phyloP scores from a whole-genome alignment of 1,140 invertebrate genomes.

The Sitophilus oryzae region DNA sequence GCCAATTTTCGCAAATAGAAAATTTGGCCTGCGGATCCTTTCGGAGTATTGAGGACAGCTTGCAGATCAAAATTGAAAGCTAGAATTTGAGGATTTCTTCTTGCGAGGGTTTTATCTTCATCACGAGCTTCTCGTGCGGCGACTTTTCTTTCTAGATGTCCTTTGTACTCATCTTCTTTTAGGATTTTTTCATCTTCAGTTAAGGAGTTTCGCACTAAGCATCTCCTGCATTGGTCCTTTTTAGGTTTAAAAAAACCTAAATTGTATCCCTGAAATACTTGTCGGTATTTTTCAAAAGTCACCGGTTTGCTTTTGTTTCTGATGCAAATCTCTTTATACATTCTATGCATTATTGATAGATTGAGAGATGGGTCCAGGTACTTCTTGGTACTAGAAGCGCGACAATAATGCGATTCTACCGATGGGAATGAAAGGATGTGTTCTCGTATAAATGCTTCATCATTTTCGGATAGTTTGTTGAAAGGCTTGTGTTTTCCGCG shows the following conservation, averaged over 20 bases:
- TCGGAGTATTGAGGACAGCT: slow-evolving; percentile 37
- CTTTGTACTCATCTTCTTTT: slow-evolving; percentile 16
- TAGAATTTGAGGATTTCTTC: slow-evolving; percentile 12
- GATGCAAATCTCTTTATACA: slow-evolving; percentile 24
- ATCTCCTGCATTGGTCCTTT: slow-evolving; percentile 31
- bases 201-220: slow-evolving; percentile 16
- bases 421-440: too few relatives aligned
- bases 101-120: slow-evolving; percentile 30
- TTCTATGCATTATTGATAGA: slow-evolving; percentile 22
- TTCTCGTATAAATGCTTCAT: too few relatives aligned
- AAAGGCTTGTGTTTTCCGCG: too few relatives aligned
- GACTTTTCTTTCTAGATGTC: slow-evolving; percentile 27
- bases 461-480: too few relatives aligned
- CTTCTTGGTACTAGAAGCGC: background rate
- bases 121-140: slow-evolving; percentile 24
- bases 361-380: slow-evolving; percentile 8
- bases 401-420: too few relatives aligned
- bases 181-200: slow-evolving; percentile 19
- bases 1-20: slow-evolving; percentile 45
- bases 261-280: slow-evolving; percentile 27
- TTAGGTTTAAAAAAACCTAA: slow-evolving; percentile 30
- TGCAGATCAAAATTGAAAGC: slow-evolving; percentile 39
- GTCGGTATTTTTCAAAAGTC: slow-evolving; percentile 22
- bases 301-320: slow-evolving; percentile 19
- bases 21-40: slow-evolving; percentile 37